These are phyloP conservation scores for Caenorhabditis sp. DNA, from an alignment of 2,888 invertebrate genomes.

Conservation along the genomic window DNA sequence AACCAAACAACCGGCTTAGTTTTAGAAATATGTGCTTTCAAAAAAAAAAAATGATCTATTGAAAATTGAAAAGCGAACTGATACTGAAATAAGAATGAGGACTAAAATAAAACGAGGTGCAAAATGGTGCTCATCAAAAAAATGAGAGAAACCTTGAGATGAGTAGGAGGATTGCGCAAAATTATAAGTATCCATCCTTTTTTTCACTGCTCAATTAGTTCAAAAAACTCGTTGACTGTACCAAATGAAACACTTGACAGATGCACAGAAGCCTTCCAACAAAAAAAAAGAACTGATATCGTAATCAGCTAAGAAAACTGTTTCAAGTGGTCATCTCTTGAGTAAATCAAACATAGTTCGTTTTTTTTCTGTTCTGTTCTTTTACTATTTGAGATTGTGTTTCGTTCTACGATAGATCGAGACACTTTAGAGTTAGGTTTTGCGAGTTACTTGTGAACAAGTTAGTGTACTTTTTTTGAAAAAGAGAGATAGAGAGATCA, in stretches of 20 bases:
- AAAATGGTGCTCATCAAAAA: background rate
- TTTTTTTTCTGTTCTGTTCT: slow-evolving; percentile 4
- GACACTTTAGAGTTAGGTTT: slow-evolving; percentile 25
- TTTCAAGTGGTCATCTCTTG: slow-evolving; percentile 48
- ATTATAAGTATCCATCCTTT: background rate
- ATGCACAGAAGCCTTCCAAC: background rate
- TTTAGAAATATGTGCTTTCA: no score
- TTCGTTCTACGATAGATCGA: background rate
- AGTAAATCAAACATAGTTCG: slow-evolving; percentile 45
- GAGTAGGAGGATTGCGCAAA: background rate
- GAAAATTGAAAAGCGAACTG: background rate
- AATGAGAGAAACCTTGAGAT: background rate
- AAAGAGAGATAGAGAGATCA: slow-evolving; percentile 8
- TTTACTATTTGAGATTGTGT: background rate
- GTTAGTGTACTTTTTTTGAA: slow-evolving; percentile 23
- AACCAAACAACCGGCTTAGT: no score
- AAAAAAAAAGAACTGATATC: background rate
- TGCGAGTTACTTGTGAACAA: slow-evolving; percentile 36
- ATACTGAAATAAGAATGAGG: background rate
- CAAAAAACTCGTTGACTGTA: background rate
- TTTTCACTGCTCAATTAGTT: background rate
- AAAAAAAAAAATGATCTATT: no score
- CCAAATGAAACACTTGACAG: background rate
- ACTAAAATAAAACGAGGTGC: background rate
- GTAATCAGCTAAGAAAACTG: background rate